Percentiles rank a stretch among this genome's conserved stretches.
These are phyloP conservation scores for Ophioninae sp. DNA, from an alignment of 2,888 invertebrate genomes.

Conservation along the genomic window DNA sequence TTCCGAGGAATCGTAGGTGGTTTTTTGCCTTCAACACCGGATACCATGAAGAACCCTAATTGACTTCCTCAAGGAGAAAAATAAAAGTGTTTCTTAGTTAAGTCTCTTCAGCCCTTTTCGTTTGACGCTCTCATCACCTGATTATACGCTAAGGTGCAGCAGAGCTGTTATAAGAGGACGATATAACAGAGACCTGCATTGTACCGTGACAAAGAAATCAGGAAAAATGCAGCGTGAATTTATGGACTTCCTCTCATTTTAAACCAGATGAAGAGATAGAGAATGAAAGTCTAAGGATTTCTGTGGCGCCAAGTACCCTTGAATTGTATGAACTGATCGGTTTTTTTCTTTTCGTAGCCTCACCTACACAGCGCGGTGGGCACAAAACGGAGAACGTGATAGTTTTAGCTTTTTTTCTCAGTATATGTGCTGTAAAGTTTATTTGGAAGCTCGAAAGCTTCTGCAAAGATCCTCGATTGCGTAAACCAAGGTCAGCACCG, in stretches of 20 bases:
- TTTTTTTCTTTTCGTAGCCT: neutral
- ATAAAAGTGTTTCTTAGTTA: slow-evolving; percentile 57
- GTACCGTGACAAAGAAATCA: slow-evolving; percentile 45
- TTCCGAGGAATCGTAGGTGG: slow-evolving; percentile 15
- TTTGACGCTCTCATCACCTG: slow-evolving; percentile 34
- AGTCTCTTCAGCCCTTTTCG: slow-evolving; percentile 24
- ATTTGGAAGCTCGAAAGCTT: slow-evolving; percentile 34
- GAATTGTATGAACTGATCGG: slow-evolving; percentile 33
- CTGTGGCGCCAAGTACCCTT: slow-evolving; percentile 51
- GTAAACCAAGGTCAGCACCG: slow-evolving; percentile 22
- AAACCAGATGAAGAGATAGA: slow-evolving; percentile 57
- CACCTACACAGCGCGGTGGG: slow-evolving; percentile 19
- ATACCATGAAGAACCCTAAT: slow-evolving; percentile 55
- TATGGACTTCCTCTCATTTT: slow-evolving; percentile 52
- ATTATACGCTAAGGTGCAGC: slow-evolving; percentile 43
- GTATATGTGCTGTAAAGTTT: slow-evolving; percentile 10
- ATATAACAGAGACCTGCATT: slow-evolving; percentile 1
- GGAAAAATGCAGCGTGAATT: slow-evolving; percentile 52
- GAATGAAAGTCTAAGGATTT: slow-evolving; percentile 58
- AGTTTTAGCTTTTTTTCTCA: slow-evolving; percentile 56
- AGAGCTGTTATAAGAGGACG: neutral
- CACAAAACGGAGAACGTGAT: slow-evolving; percentile 59
- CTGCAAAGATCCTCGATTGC: slow-evolving; percentile 56
- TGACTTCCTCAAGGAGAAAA: slow-evolving; percentile 53
- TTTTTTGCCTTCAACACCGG: slow-evolving; percentile 46